Percentiles rank a stretch among this genome's conserved stretches.
Evolutionary conservation across 2,113 vertebrate species (phyloP).

Genomic region (Lasiurus cinereus): DNA sequence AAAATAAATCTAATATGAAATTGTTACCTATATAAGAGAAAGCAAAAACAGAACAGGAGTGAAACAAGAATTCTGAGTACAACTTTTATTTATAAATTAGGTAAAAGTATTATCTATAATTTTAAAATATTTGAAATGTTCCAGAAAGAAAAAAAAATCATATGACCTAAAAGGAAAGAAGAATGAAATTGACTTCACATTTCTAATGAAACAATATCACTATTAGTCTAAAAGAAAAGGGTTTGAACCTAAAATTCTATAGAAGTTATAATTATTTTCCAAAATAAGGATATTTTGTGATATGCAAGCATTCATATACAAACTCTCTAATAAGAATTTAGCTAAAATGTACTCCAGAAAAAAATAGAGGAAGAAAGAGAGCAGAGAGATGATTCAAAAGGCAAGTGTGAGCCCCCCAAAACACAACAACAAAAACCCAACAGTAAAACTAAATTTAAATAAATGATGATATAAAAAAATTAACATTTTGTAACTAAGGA

Average conservation of each 20-base stretch:
- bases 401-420: background rate
- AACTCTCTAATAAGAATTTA: background rate
- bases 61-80: background rate
- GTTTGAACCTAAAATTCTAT: background rate
- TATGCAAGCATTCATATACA: background rate
- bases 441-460: slow-evolving; percentile 23
- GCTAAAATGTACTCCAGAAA: background rate
- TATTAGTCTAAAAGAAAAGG: background rate
- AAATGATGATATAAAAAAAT: background rate
- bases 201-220: background rate
- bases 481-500: background rate
- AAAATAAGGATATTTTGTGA: slow-evolving; percentile 40
- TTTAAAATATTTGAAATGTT: background rate
- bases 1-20: background rate
- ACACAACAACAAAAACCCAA: no score
- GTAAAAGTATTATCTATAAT: background rate
- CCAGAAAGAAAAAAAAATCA: background rate
- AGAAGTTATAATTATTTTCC: background rate
- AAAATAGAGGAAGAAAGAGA: background rate
- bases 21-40: background rate
- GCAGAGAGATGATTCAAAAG: background rate
- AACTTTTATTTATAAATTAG: background rate
- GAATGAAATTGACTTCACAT: background rate
- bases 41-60: background rate
- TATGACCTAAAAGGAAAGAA: background rate